phyloP scores from a whole-genome alignment of 2,888 invertebrate genomes.

The Dendrolimus pini region DNA sequence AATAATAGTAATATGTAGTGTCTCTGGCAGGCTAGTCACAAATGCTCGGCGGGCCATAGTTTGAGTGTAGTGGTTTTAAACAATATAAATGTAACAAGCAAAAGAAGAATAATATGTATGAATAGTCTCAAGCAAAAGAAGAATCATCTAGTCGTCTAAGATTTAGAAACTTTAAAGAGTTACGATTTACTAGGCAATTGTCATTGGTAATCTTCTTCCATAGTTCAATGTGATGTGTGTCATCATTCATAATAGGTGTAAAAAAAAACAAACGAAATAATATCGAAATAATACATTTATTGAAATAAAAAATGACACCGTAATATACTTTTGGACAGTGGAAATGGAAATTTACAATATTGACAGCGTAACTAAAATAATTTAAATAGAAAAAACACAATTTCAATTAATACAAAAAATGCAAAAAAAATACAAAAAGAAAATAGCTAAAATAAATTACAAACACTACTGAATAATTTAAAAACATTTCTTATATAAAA shows the following conservation, averaged over 20 bases:
- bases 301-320: slow-evolving; percentile 75
- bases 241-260: slow-evolving; percentile 7
- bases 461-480: slow-evolving; percentile 67
- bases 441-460: slow-evolving; percentile 25
- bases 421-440: slow-evolving; percentile 40
- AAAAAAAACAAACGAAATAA: slow-evolving; percentile 44
- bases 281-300: slow-evolving; percentile 63
- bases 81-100: no score
- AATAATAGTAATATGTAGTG: no score
- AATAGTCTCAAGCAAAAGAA: no score
- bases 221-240: no score
- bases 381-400: slow-evolving; percentile 34
- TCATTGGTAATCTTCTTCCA: no score
- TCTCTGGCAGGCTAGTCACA: no score
- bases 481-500: slow-evolving; percentile 58
- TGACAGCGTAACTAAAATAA: slow-evolving; percentile 68
- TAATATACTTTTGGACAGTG: slow-evolving; percentile 51
- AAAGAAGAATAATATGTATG: no score
- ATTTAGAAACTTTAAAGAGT: no score
- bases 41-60: no score
- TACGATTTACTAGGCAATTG: no score
- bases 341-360: slow-evolving; percentile 71
- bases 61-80: no score
- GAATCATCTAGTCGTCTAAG: no score
- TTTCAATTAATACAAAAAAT: slow-evolving; percentile 45